Conservation (phyloP, 2,888 invertebrate genomes). For the Coelogynopora nodosa region DNA sequence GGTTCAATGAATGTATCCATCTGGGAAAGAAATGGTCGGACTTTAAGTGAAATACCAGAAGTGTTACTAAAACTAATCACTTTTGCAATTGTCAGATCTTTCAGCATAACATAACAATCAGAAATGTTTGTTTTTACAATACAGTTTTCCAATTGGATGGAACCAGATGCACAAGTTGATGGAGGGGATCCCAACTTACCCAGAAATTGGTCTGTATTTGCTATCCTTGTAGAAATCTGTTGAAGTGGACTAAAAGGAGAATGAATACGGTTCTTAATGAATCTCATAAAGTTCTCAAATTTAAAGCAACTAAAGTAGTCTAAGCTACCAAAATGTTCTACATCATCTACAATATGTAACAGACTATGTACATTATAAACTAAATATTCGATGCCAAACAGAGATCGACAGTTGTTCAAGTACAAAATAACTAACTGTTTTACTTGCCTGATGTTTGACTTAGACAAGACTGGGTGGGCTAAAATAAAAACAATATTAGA, state of each 20-base stretch:
- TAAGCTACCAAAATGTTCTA: neutral
- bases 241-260: neutral
- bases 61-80: no score
- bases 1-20: no score
- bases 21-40: no score
- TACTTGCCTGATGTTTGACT: neutral
- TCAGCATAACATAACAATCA: no score
- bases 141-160: no score
- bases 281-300: neutral
- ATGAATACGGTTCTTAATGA: neutral
- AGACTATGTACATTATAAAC: neutral
- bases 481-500: neutral
- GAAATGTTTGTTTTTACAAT: no score
- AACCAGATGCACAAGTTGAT: no score
- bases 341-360: neutral
- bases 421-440: neutral
- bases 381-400: neutral
- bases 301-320: constrained; percentile 5
- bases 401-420: neutral
- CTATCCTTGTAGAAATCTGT: no score
- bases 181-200: no score
- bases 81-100: no score
- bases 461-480: neutral
- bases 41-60: no score
- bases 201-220: no score